Evolutionary conservation across 1,140 invertebrate genomes (phyloP), one percentile per base, ranked within the genome.

Genomic region (Lepidurus packardi): DNA sequence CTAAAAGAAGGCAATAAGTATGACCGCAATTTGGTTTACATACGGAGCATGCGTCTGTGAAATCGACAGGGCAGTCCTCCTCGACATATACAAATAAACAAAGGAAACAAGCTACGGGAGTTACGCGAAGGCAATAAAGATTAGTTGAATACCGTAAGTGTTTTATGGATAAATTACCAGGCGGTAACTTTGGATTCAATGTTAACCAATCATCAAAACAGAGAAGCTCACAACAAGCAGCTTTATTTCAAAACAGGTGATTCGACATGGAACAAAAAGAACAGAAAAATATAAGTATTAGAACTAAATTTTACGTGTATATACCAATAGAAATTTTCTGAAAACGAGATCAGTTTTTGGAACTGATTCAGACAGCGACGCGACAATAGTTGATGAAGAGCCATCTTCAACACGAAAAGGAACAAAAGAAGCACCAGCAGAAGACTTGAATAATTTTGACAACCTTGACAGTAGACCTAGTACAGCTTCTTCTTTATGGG

Each of bases 81-180:
- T 47, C 8, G 16, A 4, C 8, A 65, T 21, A 9, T n/a, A 65
- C 8, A n/a, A 65, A 16, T 65, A 65, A 65, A 65, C 53, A 65
- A 65, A 65, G 53, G 21, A 16, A 65, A 11, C 53, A n/a, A 65
- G 21, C 16, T n/a, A 9, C 13, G 1, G 0, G 13, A 7, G 6
- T n/a, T 21, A 65, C 13, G 8, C 53, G 8, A 7, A 65, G 8
- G 13, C 53, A 65, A n/a, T 16, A 47, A 65, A n/a, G 16, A 65
- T 13, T 65, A 65, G 21, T 13, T 65, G 8, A 65, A 65, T 9
- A 34, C 34, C 34, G 34, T 34, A 34, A 34, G 16, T 65, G 53
- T 65, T 65, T n/a, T 65, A 65, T 65, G 53, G 53, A 65, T 65
- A 65, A 65, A 65, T 65, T 65, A 65, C 53, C 53, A 13, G 16